These are phyloP conservation scores for Magallana nippona DNA, from an alignment of 2,888 invertebrate species.

Conservation along the genomic window DNA sequence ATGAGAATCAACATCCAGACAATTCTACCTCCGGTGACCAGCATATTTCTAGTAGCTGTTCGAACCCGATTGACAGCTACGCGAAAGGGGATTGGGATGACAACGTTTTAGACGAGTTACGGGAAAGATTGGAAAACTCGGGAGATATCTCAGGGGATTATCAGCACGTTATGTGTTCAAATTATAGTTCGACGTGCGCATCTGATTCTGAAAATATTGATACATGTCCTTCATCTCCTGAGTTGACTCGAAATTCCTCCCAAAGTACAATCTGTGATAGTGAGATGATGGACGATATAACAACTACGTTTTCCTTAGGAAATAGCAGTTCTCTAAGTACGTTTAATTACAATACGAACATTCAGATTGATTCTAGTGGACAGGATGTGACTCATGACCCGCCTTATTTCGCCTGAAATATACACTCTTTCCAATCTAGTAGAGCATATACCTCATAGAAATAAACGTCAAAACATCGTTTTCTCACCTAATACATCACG, in stretches of 20 bases:
- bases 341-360: background rate
- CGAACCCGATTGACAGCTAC: constrained; percentile 3
- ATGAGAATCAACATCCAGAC: background rate
- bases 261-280: background rate
- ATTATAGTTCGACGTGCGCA: constrained; percentile 2
- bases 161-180: background rate
- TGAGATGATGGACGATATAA: background rate
- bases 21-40: background rate
- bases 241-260: background rate
- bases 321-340: constrained; percentile 1
- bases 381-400: background rate
- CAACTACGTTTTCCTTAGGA: background rate
- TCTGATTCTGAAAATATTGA: constrained; percentile 11
- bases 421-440: background rate
- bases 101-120: background rate
- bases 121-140: background rate
- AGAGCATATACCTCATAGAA: background rate
- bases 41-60: background rate
- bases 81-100: background rate
- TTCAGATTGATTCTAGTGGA: constrained; percentile 8
- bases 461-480: too few relatives aligned
- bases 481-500: too few relatives aligned
- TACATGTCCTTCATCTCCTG: constrained; percentile 6
- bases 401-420: too few relatives aligned
- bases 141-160: constrained; percentile 12